Percentiles rank a stretch among this genome's conserved stretches.
Conservation (phyloP, 2,113 vertebrate genomes). For the Coturnix japonica region DNA sequence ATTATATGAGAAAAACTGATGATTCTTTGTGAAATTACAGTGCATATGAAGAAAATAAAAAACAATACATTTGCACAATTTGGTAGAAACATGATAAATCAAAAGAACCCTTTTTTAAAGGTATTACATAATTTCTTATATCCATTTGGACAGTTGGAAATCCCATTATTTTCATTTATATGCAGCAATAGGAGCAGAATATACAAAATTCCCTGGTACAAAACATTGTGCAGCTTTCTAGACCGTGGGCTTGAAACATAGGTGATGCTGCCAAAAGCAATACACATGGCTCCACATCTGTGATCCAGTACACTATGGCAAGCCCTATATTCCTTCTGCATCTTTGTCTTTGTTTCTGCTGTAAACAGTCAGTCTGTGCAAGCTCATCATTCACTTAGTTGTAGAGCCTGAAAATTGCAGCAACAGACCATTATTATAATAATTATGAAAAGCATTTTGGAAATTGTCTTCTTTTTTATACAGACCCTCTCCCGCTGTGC, state of each 20-base stretch:
- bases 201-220: background rate
- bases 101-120: background rate
- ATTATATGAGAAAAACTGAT: background rate
- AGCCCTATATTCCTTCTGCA: background rate
- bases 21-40: background rate
- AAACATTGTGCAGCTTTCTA: background rate
- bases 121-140: background rate
- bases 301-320: background rate
- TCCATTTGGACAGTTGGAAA: background rate
- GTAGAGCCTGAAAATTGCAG: background rate
- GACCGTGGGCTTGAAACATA: background rate
- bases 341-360: background rate
- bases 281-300: rapidly evolving
- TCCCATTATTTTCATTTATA: background rate
- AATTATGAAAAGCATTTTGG: background rate
- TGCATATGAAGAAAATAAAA: background rate
- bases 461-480: slow-evolving; percentile 19
- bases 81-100: background rate
- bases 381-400: background rate
- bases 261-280: background rate
- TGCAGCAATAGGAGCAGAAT: rapidly evolving
- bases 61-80: background rate
- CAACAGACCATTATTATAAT: background rate
- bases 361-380: background rate
- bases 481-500: background rate